A percentile compares a stretch with the other conserved stretches of the same genome.
phyloP scores from a whole-genome alignment of 2,797 vertebrate species.

The Sebastes taczanowskii region DNA sequence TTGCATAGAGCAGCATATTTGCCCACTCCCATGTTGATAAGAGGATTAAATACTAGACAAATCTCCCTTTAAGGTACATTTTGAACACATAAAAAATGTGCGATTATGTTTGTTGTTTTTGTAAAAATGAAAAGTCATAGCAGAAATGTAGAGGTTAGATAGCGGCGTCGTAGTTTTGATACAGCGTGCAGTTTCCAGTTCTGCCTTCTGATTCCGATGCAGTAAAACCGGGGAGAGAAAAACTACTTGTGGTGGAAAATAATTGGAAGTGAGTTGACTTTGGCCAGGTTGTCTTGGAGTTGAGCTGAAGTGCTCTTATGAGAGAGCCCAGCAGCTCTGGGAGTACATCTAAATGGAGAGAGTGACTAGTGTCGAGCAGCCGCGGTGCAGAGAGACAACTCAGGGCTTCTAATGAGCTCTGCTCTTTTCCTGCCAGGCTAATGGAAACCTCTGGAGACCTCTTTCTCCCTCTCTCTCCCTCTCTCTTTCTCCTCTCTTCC shows the following conservation, averaged over 20 bases:
- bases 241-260: constrained; percentile 29
- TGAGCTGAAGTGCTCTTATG: constrained; percentile 46
- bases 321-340: constrained; percentile 35
- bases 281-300: constrained; percentile 47
- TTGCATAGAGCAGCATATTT: too few species aligned
- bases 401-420: constrained; percentile 78
- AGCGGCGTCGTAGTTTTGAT: not conserved
- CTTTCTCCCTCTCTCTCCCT: not conserved
- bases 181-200: not conserved
- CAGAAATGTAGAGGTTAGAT: not conserved
- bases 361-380: constrained; percentile 61
- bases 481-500: constrained; percentile 38
- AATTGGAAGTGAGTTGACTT: constrained; percentile 54
- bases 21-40: too few species aligned
- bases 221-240: constrained; percentile 23
- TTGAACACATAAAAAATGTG: too few species aligned
- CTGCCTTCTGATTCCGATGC: not conserved
- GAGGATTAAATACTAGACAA: too few species aligned
- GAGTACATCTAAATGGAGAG: constrained; percentile 61
- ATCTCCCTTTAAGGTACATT: too few species aligned
- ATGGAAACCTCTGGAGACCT: constrained; percentile 80
- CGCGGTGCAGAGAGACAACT: constrained; percentile 54
- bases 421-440: constrained; percentile 82
- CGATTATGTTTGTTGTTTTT: not conserved
- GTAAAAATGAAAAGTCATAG: not conserved